Evolutionary conservation across 1,140 invertebrate genomes (phyloP), one percentile per base, ranked within the genome.

Genomic region (Bombus pyrosoma): DNA sequence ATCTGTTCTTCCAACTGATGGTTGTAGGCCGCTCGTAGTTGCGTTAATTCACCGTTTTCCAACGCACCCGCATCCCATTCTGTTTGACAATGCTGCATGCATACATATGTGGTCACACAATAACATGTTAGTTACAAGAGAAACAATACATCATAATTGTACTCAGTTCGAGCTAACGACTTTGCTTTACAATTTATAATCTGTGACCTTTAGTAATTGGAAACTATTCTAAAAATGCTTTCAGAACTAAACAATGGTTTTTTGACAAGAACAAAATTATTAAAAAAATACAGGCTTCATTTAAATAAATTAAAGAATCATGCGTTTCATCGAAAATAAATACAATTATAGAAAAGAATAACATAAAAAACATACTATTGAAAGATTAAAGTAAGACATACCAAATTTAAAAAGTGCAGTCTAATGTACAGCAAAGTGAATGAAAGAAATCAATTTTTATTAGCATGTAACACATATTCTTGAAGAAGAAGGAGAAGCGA

Each of bases 1-100:
- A 97, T 93, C 92, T 97, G 96, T 89, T 97, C 96, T 89, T 96
- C 95, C 83, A 97, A 93, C 74, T 93, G 93, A 71, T 91, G 91
- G 87, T 91, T 91, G 88, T 94, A 95, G 79, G 92, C 91, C 28
- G 90, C 93, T 86, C 92, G 91, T 32, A 94, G 81, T 76, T 93
- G 91, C 34, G 89, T 92, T 79, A 94, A 91, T 89, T 94, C 94
- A 86, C 87, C 91, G 87, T 91, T 94, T 81, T 93, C 94, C 86
- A 90, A 86, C 76, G 90, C 90, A 83, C 86, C 88, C 83, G 90
- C 90, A 86, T 93, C 93, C 90, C 88, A 92, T 81, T 95, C 94
- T 81, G 94, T 95, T 92, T 95, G 94, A 93, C 92, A 94, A 92
- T 89, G 92, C 94, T 95, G 87, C 94, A 95, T 94, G 93, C 93